These are phyloP conservation scores for Micrasema longulum DNA, from an alignment of 1,140 invertebrate genomes.

Conservation along the genomic window DNA sequence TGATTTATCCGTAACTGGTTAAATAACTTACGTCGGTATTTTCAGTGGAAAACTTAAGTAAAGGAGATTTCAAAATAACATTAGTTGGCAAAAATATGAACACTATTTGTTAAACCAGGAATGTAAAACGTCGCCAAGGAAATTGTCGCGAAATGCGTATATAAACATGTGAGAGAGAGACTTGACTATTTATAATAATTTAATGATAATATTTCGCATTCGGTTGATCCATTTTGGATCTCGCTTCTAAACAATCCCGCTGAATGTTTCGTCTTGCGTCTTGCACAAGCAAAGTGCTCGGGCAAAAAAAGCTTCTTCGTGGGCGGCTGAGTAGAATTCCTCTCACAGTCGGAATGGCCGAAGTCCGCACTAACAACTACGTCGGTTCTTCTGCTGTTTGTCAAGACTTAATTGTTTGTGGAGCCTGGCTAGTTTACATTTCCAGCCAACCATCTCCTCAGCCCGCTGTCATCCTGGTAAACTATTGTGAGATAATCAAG, in stretches of 20 bases:
- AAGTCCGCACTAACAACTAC: conserved; percentile 12
- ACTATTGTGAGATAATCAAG: conserved; percentile 49
- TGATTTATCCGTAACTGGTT: no score
- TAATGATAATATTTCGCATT: conserved; percentile 31
- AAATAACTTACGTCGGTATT: no score
- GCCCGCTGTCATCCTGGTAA: conserved; percentile 38
- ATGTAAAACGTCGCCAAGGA: conserved; percentile 29
- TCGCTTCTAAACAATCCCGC: conserved; percentile 24
- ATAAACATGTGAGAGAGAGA: neutral
- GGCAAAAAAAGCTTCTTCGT: conserved; percentile 37
- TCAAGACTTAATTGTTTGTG: conserved; percentile 51
- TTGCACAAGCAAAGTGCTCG: conserved; percentile 29
- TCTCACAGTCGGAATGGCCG: conserved; percentile 20
- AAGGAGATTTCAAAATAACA: conserved; percentile 12
- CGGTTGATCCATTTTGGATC: conserved; percentile 30
- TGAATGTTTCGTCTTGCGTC: conserved; percentile 35
- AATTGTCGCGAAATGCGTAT: conserved; percentile 12
- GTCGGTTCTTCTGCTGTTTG: conserved; percentile 49
- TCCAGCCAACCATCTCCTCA: conserved; percentile 10
- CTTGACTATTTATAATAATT: conserved; percentile 28
- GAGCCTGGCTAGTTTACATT: conserved; percentile 31
- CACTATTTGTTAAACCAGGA: conserved; percentile 12
- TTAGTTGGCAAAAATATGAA: conserved; percentile 31
- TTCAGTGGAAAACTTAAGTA: no score
- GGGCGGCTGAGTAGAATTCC: conserved; percentile 31